A percentile compares a stretch with the other conserved stretches of the same genome.
These are phyloP conservation scores for Thalassophryne amazonica DNA, from an alignment of 2,797 vertebrate genomes.

Conservation along the genomic window DNA sequence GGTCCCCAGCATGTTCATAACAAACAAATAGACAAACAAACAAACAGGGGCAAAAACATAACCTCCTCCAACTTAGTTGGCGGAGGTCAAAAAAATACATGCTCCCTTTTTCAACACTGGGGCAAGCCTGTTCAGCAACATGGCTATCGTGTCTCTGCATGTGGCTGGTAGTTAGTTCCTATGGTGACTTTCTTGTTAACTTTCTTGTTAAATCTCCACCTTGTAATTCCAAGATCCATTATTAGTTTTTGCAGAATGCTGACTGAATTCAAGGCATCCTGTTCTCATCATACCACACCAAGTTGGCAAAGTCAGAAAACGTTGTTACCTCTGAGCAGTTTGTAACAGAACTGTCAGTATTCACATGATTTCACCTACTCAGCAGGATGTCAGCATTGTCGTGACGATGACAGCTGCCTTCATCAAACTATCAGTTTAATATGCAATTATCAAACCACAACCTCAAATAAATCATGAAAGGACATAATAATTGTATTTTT, in stretches of 20 bases:
- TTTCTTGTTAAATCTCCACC: not conserved
- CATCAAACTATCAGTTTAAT: slow-evolving; percentile 1
- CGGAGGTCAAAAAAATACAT: too few species aligned
- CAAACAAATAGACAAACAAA: too few species aligned
- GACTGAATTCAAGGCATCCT: slow-evolving; percentile 13
- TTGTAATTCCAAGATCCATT: not conserved
- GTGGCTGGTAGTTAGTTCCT: too few species aligned
- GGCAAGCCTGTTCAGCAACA: too few species aligned
- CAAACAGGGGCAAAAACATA: too few species aligned
- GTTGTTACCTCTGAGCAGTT: slow-evolving; percentile 9
- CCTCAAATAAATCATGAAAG: slow-evolving; percentile 8
- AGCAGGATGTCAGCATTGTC: not conserved
- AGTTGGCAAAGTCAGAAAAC: slow-evolving; percentile 4
- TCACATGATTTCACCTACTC: not conserved
- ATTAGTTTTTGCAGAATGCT: not conserved
- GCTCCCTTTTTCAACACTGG: too few species aligned
- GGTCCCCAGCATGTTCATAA: too few species aligned
- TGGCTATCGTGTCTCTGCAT: too few species aligned
- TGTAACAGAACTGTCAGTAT: not conserved
- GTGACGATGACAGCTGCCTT: not conserved
- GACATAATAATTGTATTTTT: slow-evolving; percentile 1
- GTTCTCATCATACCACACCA: slow-evolving; percentile 7
- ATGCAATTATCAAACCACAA: slow-evolving; percentile 12
- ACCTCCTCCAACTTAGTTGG: too few species aligned
- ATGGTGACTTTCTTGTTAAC: too few species aligned